These are phyloP conservation scores for Gallinago jamesoni DNA, from an alignment of 2,113 vertebrate genomes.

Conservation along the genomic window DNA sequence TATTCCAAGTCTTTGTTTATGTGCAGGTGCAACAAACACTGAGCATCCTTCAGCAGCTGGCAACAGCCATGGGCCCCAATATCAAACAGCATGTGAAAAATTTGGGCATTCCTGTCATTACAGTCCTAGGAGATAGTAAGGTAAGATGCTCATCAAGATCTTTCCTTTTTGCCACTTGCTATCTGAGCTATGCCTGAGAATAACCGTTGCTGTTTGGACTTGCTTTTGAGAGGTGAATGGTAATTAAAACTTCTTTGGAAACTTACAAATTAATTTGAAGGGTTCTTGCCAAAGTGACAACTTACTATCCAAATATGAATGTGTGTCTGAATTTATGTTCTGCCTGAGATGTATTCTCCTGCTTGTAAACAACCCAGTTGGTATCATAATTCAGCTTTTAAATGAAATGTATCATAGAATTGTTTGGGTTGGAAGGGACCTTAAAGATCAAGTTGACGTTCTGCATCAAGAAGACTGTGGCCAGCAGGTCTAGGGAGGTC, in stretches of 20 bases:
- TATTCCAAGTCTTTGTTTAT: background rate
- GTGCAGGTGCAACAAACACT: slow-evolving; percentile 93
- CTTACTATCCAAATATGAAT: background rate
- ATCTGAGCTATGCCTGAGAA: background rate
- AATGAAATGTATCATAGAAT: background rate
- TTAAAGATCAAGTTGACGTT: background rate
- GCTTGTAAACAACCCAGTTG: background rate
- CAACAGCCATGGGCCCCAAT: slow-evolving; percentile 90
- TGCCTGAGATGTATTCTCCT: background rate
- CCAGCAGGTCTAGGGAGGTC: too few relatives aligned
- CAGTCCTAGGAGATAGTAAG: slow-evolving; percentile 97
- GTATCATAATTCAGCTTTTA: background rate
- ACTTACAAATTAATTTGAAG: background rate
- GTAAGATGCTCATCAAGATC: slow-evolving; percentile 63
- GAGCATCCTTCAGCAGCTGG: slow-evolving; percentile 90
- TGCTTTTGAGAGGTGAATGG: background rate
- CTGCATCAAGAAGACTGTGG: too few relatives aligned
- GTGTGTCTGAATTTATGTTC: background rate
- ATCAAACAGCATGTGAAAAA: slow-evolving; percentile 92
- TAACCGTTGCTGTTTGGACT: background rate
- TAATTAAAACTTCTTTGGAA: background rate
- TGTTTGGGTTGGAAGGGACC: background rate
- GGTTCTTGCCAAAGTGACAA: background rate
- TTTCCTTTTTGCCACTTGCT: accelerated
- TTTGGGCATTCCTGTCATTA: slow-evolving; percentile 90